Percentiles rank a stretch among this genome's conserved stretches.
Conservation (phyloP, 2,888 invertebrate species). For the Limenitis camilla region DNA sequence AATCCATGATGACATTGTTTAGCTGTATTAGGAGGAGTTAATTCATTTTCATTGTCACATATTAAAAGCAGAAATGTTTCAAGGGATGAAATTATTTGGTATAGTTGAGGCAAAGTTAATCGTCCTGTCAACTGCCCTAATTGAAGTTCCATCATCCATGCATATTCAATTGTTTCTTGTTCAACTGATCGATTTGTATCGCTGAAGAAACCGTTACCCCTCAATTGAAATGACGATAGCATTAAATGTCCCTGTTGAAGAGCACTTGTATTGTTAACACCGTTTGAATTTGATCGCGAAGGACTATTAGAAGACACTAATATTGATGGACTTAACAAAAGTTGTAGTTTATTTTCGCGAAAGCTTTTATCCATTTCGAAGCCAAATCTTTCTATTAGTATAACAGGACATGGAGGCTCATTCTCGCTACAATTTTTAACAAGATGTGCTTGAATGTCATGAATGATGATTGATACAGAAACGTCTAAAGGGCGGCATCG, state of each 20-base stretch:
- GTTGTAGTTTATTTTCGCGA: constrained; percentile 92
- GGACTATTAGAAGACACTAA: constrained; percentile 84
- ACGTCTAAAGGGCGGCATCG: constrained; percentile 93
- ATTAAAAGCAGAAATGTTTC: constrained; percentile 91
- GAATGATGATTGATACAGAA: constrained; percentile 92
- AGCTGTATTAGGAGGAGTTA: constrained; percentile 86
- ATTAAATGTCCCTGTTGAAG: constrained; percentile 89
- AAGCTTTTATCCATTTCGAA: constrained; percentile 98
- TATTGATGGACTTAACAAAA: constrained; percentile 91
- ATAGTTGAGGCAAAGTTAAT: constrained; percentile 90
- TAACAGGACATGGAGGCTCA: constrained; percentile 93
- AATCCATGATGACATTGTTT: constrained; percentile 87
- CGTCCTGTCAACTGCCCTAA: constrained; percentile 95
- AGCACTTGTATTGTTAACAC: constrained; percentile 43
- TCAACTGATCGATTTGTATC: constrained; percentile 91
- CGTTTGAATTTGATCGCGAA: constrained; percentile 73
- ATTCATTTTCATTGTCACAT: constrained; percentile 91
- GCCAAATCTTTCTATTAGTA: constrained; percentile 91
- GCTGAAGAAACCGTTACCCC: constrained; percentile 98
- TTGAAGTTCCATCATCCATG: constrained; percentile 96
- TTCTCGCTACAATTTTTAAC: constrained; percentile 92
- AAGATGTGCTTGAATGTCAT: constrained; percentile 96
- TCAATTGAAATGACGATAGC: constrained; percentile 88
- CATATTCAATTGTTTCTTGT: constrained; percentile 97
- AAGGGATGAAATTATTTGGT: constrained; percentile 88